Evolutionary conservation across 2,113 vertebrate genomes (phyloP).

Genomic region (Donacobius atricapilla): DNA sequence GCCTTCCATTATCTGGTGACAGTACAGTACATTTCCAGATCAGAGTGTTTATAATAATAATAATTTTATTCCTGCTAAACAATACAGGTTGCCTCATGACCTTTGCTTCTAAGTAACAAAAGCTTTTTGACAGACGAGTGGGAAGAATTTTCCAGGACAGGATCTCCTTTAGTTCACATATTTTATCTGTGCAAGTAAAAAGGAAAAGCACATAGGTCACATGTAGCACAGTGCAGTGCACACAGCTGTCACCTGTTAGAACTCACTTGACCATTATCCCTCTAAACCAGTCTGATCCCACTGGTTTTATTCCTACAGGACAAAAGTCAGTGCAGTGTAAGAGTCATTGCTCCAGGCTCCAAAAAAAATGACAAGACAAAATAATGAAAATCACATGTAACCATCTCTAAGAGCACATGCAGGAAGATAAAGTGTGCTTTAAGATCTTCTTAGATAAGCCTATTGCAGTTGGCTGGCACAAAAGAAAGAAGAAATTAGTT

Average conservation of each 20-base stretch:
- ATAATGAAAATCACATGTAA: background rate
- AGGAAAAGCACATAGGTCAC: background rate
- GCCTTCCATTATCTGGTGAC: background rate
- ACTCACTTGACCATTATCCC: background rate
- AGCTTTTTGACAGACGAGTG: background rate
- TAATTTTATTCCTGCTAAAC: background rate
- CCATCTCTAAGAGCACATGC: background rate
- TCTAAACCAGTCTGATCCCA: background rate
- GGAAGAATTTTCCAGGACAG: background rate
- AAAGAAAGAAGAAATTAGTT: background rate
- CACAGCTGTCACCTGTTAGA: background rate
- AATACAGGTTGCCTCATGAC: background rate
- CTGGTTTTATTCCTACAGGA: background rate
- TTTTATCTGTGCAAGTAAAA: background rate
- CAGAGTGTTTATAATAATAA: background rate
- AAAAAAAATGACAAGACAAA: background rate
- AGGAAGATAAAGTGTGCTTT: background rate
- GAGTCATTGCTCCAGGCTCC: background rate
- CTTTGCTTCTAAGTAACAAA: background rate
- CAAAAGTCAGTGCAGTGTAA: background rate
- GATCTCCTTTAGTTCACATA: background rate
- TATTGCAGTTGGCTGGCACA: background rate
- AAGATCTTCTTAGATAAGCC: constrained; percentile 5
- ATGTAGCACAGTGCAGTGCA: background rate
- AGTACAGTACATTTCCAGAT: background rate